Percentiles rank a stretch among this genome's conserved stretches.
Evolutionary conservation across 2,113 vertebrate genomes (phyloP).

Genomic region (Scytalopus superciliaris): DNA sequence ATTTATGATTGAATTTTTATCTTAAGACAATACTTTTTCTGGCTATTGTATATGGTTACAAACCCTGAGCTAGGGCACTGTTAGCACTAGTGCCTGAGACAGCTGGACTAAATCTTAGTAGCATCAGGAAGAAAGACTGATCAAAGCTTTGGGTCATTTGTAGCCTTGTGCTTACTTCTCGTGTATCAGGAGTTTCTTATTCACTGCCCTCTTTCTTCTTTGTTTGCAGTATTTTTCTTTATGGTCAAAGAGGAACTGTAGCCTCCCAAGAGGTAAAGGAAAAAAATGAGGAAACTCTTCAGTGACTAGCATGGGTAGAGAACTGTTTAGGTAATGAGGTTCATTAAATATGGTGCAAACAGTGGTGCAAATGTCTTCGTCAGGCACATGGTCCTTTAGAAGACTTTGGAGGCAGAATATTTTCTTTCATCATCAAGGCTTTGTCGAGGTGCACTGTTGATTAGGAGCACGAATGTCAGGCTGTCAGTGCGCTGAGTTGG

Average conservation of each 20-base stretch:
- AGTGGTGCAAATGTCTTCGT: constrained; percentile 38
- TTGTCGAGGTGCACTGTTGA: constrained; percentile 38
- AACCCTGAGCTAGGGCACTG: not conserved
- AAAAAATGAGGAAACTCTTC: not conserved
- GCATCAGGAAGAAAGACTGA: not conserved
- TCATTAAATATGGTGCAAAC: constrained; percentile 45
- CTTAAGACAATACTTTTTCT: not conserved
- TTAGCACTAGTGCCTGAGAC: not conserved
- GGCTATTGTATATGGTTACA: not conserved
- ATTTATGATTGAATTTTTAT: not conserved
- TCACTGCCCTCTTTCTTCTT: not conserved
- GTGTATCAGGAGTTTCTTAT: not conserved
- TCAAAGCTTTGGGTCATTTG: constrained; percentile 13
- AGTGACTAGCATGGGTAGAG: not conserved
- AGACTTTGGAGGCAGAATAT: constrained; percentile 28
- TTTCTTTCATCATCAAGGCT: constrained; percentile 52
- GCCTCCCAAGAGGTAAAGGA: not conserved
- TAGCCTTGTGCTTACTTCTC: not conserved
- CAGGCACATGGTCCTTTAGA: constrained; percentile 51
- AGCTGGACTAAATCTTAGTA: not conserved
- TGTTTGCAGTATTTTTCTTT: not conserved
- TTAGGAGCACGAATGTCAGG: constrained; percentile 46
- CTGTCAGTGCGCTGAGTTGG: constrained; percentile 29
- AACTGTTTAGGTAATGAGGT: constrained; percentile 24
- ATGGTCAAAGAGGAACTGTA: not conserved